phyloP scores from a whole-genome alignment of 2,113 vertebrate genomes.

The Atherinomorus stipes region DNA sequence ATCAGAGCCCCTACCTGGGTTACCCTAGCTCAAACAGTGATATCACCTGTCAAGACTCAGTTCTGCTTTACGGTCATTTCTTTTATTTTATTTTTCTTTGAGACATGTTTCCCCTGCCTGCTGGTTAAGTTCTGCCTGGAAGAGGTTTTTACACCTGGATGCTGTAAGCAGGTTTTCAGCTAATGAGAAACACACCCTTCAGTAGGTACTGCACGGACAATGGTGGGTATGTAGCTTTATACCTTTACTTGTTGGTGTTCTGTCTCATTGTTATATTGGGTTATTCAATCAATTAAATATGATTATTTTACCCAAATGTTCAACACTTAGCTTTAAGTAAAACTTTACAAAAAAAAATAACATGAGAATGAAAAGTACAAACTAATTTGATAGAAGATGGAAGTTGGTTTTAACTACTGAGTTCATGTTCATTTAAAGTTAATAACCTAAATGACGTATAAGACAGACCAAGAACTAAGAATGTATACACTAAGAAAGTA shows the following conservation, averaged over 20 bases:
- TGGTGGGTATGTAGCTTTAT: background rate
- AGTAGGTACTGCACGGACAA: background rate
- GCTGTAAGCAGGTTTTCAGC: background rate
- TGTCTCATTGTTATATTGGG: background rate
- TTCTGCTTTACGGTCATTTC: constrained; percentile 4
- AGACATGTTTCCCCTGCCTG: background rate
- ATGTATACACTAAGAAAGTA: too few relatives aligned
- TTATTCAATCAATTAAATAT: background rate
- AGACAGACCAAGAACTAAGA: too few relatives aligned
- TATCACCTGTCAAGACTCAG: constrained; percentile 30
- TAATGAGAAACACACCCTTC: too few relatives aligned
- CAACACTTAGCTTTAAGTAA: too few relatives aligned
- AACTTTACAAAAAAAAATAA: too few relatives aligned
- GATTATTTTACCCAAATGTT: too few relatives aligned
- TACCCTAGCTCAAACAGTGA: constrained; percentile 34
- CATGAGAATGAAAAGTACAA: too few relatives aligned
- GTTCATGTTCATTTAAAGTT: too few relatives aligned
- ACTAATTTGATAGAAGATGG: too few relatives aligned
- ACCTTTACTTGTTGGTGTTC: background rate
- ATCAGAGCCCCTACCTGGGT: constrained; percentile 13
- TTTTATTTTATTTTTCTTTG: constrained; percentile 1
- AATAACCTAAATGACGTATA: too few relatives aligned
- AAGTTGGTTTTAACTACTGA: too few relatives aligned
- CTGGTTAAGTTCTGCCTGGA: constrained; percentile 6
- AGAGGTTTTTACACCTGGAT: background rate